phyloP scores from a whole-genome alignment of 2,888 invertebrate genomes.

The Drosophila peninsularis region DNA sequence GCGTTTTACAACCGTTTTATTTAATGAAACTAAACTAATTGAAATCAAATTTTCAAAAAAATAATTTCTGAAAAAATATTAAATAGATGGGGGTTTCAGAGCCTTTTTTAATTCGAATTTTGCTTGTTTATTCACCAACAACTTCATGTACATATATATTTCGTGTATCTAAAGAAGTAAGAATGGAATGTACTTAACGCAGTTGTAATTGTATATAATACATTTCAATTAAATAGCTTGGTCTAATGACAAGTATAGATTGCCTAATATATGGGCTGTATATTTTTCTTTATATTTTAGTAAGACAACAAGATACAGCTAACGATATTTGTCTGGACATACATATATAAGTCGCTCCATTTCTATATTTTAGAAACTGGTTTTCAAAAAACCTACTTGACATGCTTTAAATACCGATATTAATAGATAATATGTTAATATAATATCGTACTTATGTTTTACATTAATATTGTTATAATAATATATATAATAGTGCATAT shows the following conservation, averaged over 20 bases:
- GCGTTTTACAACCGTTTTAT: too few relatives aligned
- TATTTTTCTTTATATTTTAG: constrained; percentile 2
- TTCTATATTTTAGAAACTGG: constrained; percentile 14
- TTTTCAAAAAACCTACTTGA: constrained; percentile 48
- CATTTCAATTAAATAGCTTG: constrained; percentile 24
- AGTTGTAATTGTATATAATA: constrained; percentile 38
- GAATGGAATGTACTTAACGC: constrained; percentile 52
- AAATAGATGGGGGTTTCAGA: background rate
- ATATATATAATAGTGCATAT: constrained; percentile 1
- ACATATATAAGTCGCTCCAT: constrained; percentile 6
- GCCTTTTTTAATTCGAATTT: constrained; percentile 32
- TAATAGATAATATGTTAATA: constrained; percentile 17
- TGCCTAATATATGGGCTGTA: constrained; percentile 5
- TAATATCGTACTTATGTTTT: background rate
- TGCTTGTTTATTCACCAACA: constrained; percentile 79
- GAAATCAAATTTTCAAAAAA: too few relatives aligned
- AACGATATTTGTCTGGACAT: constrained; percentile 4
- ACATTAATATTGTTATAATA: background rate
- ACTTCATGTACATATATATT: constrained; percentile 75
- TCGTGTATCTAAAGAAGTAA: constrained; percentile 41
- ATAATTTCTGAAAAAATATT: background rate
- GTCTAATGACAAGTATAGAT: constrained; percentile 21
- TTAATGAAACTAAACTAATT: too few relatives aligned
- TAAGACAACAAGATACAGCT: background rate
- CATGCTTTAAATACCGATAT: constrained; percentile 44